These are phyloP conservation scores for Neopelma chrysocephalum DNA, from an alignment of 2,797 vertebrate genomes.

Conservation along the genomic window DNA sequence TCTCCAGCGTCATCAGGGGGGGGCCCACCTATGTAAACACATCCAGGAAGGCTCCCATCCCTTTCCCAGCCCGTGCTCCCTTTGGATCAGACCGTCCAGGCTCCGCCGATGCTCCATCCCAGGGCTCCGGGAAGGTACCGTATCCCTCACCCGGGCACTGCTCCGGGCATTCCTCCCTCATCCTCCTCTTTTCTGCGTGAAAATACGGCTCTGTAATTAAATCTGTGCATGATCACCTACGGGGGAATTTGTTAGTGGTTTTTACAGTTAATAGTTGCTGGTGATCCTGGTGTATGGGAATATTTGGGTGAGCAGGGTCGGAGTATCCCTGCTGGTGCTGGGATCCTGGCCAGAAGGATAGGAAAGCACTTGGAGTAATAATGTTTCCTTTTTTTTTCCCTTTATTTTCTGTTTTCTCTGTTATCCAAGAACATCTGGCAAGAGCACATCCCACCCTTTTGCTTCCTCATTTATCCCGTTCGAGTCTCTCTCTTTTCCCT, in stretches of 20 bases:
- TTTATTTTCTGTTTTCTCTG: not conserved
- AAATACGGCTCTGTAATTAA: accelerated
- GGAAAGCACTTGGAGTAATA: constrained; percentile 1
- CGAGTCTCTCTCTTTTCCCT: not conserved
- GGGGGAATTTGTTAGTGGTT: not conserved
- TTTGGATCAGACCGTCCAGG: not conserved
- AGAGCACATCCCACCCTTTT: not conserved
- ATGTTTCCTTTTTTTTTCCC: not conserved
- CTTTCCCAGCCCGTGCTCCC: not conserved
- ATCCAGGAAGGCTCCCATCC: constrained; percentile 6
- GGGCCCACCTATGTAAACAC: constrained; percentile 37
- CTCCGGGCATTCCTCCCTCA: not conserved
- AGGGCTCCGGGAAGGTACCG: not conserved
- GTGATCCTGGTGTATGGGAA: not conserved
- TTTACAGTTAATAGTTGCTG: not conserved
- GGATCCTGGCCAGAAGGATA: not conserved
- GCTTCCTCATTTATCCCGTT: not conserved
- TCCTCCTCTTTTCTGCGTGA: not conserved
- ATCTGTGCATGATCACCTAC: not conserved
- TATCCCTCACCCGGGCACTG: accelerated
- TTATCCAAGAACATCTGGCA: not conserved
- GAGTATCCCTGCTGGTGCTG: not conserved
- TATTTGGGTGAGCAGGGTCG: not conserved
- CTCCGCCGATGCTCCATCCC: not conserved
- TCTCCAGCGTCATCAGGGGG: not conserved